A percentile compares a stretch with the other conserved stretches of the same genome.
Conservation (phyloP, 2,888 invertebrate species). For the Bugula neritina region DNA sequence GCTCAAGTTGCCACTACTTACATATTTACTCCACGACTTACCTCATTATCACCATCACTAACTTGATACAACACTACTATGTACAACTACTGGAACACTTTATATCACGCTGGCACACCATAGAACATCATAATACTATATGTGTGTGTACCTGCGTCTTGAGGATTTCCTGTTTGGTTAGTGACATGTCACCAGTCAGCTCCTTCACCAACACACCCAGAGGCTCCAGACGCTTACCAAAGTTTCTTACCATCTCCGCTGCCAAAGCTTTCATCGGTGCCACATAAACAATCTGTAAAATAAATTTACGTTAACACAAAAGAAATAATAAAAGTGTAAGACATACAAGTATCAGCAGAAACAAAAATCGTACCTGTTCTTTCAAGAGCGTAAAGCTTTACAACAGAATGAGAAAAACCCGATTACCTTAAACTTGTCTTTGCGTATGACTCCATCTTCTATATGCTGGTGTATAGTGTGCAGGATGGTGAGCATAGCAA, state of each 20-base stretch:
- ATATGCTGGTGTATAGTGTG: slow-evolving; percentile 83
- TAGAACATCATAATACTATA: too few species aligned
- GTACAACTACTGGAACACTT: too few species aligned
- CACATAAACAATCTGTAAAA: slow-evolving; percentile 81
- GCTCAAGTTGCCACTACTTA: too few species aligned
- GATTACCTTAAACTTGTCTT: slow-evolving; percentile 81
- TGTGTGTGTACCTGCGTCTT: slow-evolving; percentile 77
- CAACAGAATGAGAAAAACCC: too few species aligned
- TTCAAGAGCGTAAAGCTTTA: too few species aligned
- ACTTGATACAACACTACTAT: too few species aligned
- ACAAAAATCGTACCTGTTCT: too few species aligned
- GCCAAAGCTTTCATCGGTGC: slow-evolving; percentile 99
- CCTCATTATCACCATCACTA: too few species aligned
- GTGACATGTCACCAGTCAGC: slow-evolving; percentile 94
- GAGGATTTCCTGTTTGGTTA: slow-evolving; percentile 85
- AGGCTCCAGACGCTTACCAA: slow-evolving; percentile 71
- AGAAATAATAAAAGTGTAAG: too few species aligned
- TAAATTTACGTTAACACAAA: background rate
- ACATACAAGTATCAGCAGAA: too few species aligned
- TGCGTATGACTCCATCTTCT: slow-evolving; percentile 69
- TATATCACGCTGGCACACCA: too few species aligned
- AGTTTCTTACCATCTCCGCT: slow-evolving; percentile 94
- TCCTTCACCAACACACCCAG: slow-evolving; percentile 80
- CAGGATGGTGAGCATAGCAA: slow-evolving; percentile 85
- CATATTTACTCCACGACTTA: too few species aligned